Evolutionary conservation across 2,113 vertebrate genomes (phyloP).

Genomic region (Apeltes quadracus): DNA sequence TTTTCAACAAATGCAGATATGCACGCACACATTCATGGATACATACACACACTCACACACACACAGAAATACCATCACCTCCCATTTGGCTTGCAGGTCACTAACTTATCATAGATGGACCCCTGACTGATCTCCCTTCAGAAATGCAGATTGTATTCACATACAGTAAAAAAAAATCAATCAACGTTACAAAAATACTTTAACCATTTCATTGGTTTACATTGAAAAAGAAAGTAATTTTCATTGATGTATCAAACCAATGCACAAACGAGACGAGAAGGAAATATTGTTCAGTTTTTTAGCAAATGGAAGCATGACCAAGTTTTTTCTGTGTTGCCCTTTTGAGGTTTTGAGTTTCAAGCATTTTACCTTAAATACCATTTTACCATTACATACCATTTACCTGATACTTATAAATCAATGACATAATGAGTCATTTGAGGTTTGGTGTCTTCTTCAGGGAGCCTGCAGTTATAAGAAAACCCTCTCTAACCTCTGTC

Average conservation of each 20-base stretch:
- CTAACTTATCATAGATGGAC: constrained; percentile 57
- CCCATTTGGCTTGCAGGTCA: constrained; percentile 56
- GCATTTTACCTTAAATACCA: too few species aligned
- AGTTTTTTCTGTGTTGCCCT: too few species aligned
- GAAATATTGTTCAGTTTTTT: background rate
- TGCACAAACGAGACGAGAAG: background rate
- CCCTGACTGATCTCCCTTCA: constrained; percentile 28
- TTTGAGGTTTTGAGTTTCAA: too few species aligned
- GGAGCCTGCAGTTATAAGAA: too few species aligned
- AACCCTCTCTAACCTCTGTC: too few species aligned
- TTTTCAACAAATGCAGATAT: constrained; percentile 56
- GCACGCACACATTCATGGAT: background rate
- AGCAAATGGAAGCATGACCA: background rate
- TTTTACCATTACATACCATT: too few species aligned
- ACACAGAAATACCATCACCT: constrained; percentile 40
- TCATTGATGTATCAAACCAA: background rate
- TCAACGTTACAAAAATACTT: background rate
- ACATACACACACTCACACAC: constrained; percentile 27
- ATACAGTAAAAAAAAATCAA: background rate
- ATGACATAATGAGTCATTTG: too few species aligned
- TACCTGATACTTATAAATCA: too few species aligned
- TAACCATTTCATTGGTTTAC: background rate
- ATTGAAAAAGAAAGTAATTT: background rate
- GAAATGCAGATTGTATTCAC: background rate
- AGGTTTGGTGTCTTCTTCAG: too few species aligned